Base-by-base conservation (phyloP, 1,140 invertebrate genomes). In the Drosophila ogumai region DNA sequence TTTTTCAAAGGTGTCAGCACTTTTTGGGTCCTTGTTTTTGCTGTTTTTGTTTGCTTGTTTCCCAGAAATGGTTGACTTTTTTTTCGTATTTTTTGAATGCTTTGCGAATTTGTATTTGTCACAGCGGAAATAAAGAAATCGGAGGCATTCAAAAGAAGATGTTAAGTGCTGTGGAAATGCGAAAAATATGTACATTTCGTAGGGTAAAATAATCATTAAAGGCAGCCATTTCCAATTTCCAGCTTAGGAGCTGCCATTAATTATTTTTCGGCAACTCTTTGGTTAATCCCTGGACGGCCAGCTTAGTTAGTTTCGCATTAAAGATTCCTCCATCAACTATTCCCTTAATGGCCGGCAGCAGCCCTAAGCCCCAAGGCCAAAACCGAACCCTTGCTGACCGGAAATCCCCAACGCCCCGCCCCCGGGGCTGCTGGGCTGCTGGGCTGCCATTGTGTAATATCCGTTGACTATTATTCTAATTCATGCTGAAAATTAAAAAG, bases 1-100 rank as follows among this genome's bases (percentile, higher is more conserved):
- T 87, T 88, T 87, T 87, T 80, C 82, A 87, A 87, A 87, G 82
- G 82, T 87, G 82, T 87, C 82, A 87, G 82, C 82, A 82, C 50
- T 88, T 87, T 87, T 76, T 78, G 73, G 75, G 64, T 71, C 58
- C 67, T 80, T 79, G 60, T 59, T 55, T 73, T 61, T 60, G 43
- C 40, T 54, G 31, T 57, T 61, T 78, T 38, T 61, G 25, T 60
- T 59, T 59, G 59, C 60, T 50, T 44, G 40, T 66, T 75, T 52
- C 60, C 56, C 49, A 56, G 75, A 66, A 79, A 71, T 71, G 71
- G 34, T 64, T 59, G 54, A 50, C 63, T 36, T n/a, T 61, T 58
- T 68, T 59, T 40, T 64, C 7, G 12, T 3, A 8, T 13, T 28
- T 19, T 68, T 28, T 40, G 56, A 81, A 81, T 66, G 44, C 52